Base-by-base conservation (phyloP, 2,113 vertebrate species). In the Helogale parvula region DNA sequence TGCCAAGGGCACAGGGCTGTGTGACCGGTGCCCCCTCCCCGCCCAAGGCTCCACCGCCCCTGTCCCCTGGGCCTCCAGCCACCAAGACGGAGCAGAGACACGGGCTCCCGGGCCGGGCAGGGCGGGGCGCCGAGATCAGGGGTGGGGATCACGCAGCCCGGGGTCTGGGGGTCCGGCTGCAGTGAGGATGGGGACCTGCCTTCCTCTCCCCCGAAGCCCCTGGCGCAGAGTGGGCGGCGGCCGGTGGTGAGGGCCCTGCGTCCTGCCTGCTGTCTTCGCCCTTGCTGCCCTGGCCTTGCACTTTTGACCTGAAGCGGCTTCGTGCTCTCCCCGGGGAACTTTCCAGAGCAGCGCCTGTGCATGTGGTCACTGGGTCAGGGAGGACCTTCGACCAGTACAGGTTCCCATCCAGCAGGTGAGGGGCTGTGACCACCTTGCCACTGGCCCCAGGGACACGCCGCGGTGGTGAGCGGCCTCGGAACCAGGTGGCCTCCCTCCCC, bases 391-490 rank as follows among this genome's bases (percentile, higher is more conserved):
- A 0, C 1, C 1, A n/a, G 2, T 0, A 16, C 54, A 16, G 63
- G 74, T n/a, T 54, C 65, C 29, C 35, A 17, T 1, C 41, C 47
- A 3, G 5, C 0, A 1, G 68, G 41, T 12, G 16, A n/a, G 72
- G 15, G 29, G 71, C 14, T 21, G 72, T 5, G 15, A 25, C 0
- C 0, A 7, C 29, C 35, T 45, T 47, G 10, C 23, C 0, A 3
- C 2, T 1, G 7, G 23, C 8, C 31, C 65, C 16, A 0, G 88
- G 65, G 50, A 14, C 7, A 0, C 21, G 0, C 2, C 0, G 1
- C 31, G 0, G 12, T 0, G 9, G 23, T 2, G 0, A 47, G 54
- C 15, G 2, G 1, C 14, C n/a, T 14, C 27, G 0, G 11, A 2
- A 31, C 7, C 6, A 4, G 25, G 68, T 7, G 31, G 82, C 15